Percentiles rank a stretch among this genome's conserved stretches.
Evolutionary conservation across 2,113 vertebrate genomes (phyloP).

Genomic region (Cyanoderma ruficeps): DNA sequence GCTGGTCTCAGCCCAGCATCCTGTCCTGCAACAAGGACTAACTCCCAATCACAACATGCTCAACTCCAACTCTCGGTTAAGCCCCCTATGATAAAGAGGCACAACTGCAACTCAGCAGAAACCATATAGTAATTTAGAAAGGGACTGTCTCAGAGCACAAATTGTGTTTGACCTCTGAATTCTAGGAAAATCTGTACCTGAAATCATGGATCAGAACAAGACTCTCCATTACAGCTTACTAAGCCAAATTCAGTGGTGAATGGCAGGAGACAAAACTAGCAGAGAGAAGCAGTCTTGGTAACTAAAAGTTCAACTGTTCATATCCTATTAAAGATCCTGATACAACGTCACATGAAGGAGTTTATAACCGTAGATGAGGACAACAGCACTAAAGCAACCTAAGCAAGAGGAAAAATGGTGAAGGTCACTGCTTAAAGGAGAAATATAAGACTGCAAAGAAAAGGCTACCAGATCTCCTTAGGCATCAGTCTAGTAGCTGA

Average conservation of each 20-base stretch:
- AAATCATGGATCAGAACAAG: background rate
- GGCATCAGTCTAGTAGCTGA: background rate
- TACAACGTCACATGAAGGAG: accelerated
- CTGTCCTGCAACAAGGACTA: background rate
- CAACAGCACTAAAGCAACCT: background rate
- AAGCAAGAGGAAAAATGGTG: background rate
- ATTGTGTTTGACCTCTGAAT: background rate
- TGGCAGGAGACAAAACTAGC: background rate
- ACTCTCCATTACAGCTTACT: background rate
- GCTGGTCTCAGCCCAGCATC: background rate
- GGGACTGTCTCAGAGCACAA: background rate
- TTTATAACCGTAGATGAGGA: background rate
- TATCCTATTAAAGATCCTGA: background rate
- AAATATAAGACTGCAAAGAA: background rate
- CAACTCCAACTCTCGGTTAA: background rate
- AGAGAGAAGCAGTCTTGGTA: background rate
- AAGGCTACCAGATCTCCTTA: background rate
- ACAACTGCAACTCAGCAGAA: background rate
- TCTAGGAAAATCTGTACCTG: background rate
- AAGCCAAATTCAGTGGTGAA: background rate
- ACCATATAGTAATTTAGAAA: background rate
- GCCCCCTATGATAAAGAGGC: background rate
- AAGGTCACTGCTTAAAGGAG: background rate
- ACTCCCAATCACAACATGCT: background rate
- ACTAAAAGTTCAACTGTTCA: background rate